These are phyloP conservation scores for Brenthis ino DNA, from an alignment of 2,888 invertebrate genomes.

Conservation along the genomic window DNA sequence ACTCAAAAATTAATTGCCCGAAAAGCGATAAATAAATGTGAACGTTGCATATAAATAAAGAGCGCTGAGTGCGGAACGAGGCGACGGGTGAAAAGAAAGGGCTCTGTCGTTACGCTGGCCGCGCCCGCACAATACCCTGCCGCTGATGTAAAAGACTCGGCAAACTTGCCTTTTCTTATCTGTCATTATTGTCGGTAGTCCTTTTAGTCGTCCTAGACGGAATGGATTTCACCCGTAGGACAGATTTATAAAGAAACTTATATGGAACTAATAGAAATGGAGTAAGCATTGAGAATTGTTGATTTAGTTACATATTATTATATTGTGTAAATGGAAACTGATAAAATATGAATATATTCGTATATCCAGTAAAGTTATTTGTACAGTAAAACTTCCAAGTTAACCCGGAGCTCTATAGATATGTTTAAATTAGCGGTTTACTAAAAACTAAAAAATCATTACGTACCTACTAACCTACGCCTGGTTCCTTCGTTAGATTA, in stretches of 20 bases:
- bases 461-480: no score
- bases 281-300: slow-evolving; percentile 9
- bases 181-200: slow-evolving; percentile 64
- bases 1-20: slow-evolving; percentile 73
- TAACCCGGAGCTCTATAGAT: no score
- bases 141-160: slow-evolving; percentile 62
- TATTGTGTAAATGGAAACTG: no score
- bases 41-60: slow-evolving; percentile 71
- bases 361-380: no score
- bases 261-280: slow-evolving; percentile 41
- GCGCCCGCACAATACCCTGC: slow-evolving; percentile 62
- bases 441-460: no score
- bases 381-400: no score
- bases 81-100: slow-evolving; percentile 57
- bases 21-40: slow-evolving; percentile 72
- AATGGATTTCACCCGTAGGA: slow-evolving; percentile 46
- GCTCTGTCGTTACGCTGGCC: slow-evolving; percentile 64
- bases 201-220: slow-evolving; percentile 51
- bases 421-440: no score
- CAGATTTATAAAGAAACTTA: slow-evolving; percentile 43
- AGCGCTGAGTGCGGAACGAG: slow-evolving; percentile 66
- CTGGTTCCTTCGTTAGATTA: no score
- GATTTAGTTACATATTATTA: neutral
- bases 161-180: slow-evolving; percentile 68
- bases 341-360: no score